These are phyloP conservation scores for Cosmia pyralina DNA, from an alignment of 2,888 invertebrate genomes.

Conservation along the genomic window DNA sequence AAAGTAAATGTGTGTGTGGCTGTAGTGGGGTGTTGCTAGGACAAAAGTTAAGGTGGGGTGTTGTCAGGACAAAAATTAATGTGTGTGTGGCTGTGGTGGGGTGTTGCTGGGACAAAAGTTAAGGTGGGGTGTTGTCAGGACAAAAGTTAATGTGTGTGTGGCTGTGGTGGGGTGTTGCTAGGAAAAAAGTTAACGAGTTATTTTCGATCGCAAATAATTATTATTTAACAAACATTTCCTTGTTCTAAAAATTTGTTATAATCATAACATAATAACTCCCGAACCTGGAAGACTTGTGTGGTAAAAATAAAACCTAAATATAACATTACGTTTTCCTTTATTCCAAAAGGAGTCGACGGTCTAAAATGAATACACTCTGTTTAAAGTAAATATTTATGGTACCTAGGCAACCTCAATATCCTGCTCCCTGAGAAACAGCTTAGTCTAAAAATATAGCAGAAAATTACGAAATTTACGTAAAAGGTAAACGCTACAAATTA, in stretches of 20 bases:
- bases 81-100: no score
- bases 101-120: no score
- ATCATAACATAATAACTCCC: background rate
- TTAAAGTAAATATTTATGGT: background rate
- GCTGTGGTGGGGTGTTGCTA: background rate
- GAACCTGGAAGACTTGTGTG: background rate
- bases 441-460: slow-evolving; percentile 32
- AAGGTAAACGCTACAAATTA: slow-evolving; percentile 57
- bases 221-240: background rate
- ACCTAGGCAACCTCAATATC: background rate
- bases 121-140: no score
- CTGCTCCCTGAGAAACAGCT: background rate
- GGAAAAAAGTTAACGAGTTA: no score
- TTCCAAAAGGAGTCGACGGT: background rate
- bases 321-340: background rate
- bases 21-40: background rate
- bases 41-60: background rate
- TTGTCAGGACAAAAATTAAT: no score
- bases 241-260: background rate
- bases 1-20: no score
- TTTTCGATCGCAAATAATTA: background rate
- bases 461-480: slow-evolving; percentile 35
- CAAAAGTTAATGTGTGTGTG: no score
- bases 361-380: background rate
- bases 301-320: slow-evolving; percentile 2